Base-by-base conservation (phyloP, 1,140 invertebrate genomes). In the Drosophila neocordata region DNA sequence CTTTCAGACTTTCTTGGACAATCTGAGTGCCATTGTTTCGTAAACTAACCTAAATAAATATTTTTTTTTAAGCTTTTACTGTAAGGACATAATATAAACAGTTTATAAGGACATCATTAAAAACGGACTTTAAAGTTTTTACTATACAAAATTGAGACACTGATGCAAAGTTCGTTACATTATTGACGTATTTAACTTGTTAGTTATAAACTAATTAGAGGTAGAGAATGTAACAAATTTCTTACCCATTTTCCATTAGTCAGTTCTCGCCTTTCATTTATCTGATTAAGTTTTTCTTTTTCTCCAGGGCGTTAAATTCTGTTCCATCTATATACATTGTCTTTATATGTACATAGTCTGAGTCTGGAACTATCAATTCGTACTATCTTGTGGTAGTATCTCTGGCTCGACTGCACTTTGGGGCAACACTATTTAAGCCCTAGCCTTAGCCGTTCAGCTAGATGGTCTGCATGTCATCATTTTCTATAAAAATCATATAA, bases 281-380 rank as follows among this genome's bases (percentile, higher is more conserved):
- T 62, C 63, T 51, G 60, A 73, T 79, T 20, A n/a, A 20, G 34
- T 38, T 70, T 79, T 64, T 78, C 4, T 38, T 38, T 12, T 38
- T 1, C 1, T 48, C 44, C 37, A 37, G 77, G 79, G 81, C 77
- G 81, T 84, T 64, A 84, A 87, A 84, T 87, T 84, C 82, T 87
- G 81, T 81, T 84, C 65, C 65, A 79, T 67, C 66, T 80, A 75
- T 75, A 76, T 84, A 70, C 62, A 24, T 24, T 24, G 22, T 24
- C 4, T 24, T 6, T 31, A 31, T 31, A 31, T 31, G 7, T 31
- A 31, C 27, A 31, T 31, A 11, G 41, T 48, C 41, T 20, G 8
- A 20, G 41, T 48, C 41, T 48, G 41, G 72, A 75, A 75, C 73
- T 77, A 84, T 87, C 82, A 67, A 55, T 64, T 34, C 37, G 55